Percentiles rank a stretch among this genome's conserved stretches.
These are phyloP conservation scores for Panthera tigris DNA, from an alignment of 2,113 vertebrate species.

Conservation along the genomic window DNA sequence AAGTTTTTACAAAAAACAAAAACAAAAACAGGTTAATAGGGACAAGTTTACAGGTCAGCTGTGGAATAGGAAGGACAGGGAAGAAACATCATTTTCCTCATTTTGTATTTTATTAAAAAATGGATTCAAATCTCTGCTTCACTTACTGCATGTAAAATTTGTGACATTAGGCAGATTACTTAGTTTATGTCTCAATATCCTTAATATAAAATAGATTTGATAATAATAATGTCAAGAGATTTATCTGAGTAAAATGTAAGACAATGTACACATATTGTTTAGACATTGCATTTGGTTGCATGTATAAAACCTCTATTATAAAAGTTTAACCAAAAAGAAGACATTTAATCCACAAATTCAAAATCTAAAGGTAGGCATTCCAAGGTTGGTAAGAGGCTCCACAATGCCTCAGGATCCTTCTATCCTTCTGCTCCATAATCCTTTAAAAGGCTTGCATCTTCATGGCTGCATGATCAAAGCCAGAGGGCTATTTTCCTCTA, in stretches of 20 bases:
- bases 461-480: not conserved
- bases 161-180: not conserved
- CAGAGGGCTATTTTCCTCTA: not conserved
- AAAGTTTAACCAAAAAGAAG: not conserved
- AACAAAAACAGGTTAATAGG: not conserved
- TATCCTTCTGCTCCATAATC: not conserved
- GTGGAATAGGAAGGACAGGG: not conserved
- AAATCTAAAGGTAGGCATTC: not conserved
- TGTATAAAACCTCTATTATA: not conserved
- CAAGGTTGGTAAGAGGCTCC: not conserved
- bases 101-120: slow-evolving; percentile 35
- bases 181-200: not conserved
- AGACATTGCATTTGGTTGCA: not conserved
- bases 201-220: not conserved
- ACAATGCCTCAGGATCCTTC: not conserved
- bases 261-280: not conserved
- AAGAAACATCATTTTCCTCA: not conserved
- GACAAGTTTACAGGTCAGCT: not conserved
- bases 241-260: not conserved
- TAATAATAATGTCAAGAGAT: not conserved
- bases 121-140: not conserved
- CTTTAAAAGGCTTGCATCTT: not conserved
- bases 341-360: not conserved
- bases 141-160: not conserved
- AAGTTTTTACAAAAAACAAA: not conserved